Base-by-base conservation (phyloP, 2,888 invertebrate species). In the Lomographa bimaculata region DNA sequence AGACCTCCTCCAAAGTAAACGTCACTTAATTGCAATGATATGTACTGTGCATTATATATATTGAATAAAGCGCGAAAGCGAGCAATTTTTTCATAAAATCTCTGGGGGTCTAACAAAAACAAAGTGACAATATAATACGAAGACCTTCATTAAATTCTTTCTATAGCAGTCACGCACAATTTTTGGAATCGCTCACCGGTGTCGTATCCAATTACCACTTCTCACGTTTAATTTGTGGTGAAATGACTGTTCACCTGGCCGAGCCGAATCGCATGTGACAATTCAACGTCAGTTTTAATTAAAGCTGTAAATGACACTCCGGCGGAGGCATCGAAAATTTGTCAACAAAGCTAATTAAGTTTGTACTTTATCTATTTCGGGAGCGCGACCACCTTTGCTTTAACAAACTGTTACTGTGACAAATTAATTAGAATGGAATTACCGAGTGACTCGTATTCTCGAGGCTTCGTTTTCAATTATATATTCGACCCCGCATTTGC, bases 341-440 rank as follows among this genome's bases (percentile, higher is more conserved):
- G 43, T 52, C 47, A 57, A 58, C 56, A 44, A 48, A 46, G 47
- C 53, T 59, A 54, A 55, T 51, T 48, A 49, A 46, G 48, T 51
- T 51, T 52, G 43, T 32, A 47, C 51, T 49, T 44, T 51, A 38
- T 40, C 46, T 44, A 34, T 39, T 50, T 50, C 36, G 38, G 38
- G 28, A 37, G 39, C 16, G 39, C 17, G 14, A 29, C 33, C 41
- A 34, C 36, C 30, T 38, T 33, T 28, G 25, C 34, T 50, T 41
- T 26, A 37, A 34, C 42, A 49, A 52, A 53, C 46, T 46, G 40
- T 49, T 17, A 39, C 17, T 36, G 44, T 40, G 10, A 35, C 37
- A 44, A 44, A 45, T 47, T 52, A 54, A 47, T 43, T 38, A 30
- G 10, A 40, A 37, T 28, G 16, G 19, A 42, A 27, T 38, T 33